Evolutionary conservation across 2,888 invertebrate species (phyloP).

Genomic region (Agrotis exclamationis): DNA sequence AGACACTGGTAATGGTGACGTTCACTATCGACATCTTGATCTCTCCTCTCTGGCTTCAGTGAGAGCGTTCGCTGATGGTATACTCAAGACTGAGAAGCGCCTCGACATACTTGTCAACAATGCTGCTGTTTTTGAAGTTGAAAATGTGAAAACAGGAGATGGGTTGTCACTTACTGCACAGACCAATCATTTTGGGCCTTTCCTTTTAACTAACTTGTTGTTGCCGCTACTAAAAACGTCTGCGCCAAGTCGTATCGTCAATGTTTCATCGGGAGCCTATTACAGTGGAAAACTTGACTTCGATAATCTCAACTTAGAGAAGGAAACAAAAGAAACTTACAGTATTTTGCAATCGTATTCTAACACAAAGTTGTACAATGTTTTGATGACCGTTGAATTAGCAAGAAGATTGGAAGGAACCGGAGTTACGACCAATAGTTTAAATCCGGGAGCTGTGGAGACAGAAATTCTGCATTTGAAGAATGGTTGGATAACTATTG

Average conservation of each 20-base stretch:
- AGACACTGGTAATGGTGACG: conserved; percentile 74
- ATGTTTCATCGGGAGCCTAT: conserved; percentile 79
- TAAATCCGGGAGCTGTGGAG: conserved; percentile 94
- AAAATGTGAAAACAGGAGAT: conserved; percentile 89
- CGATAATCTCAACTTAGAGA: conserved; percentile 75
- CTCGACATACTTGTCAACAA: conserved; percentile 92
- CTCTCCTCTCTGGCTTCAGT: conserved; percentile 89
- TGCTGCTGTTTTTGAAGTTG: conserved; percentile 87
- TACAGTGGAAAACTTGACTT: conserved; percentile 72
- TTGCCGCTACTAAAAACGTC: conserved; percentile 84
- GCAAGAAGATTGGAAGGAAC: conserved; percentile 93
- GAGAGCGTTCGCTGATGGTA: conserved; percentile 91
- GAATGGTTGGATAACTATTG: conserved; percentile 59
- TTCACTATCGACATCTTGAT: conserved; percentile 86
- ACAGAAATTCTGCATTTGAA: conserved; percentile 90
- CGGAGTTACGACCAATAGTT: conserved; percentile 94
- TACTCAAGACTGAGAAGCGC: conserved; percentile 87
- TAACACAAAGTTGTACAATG: conserved; percentile 94
- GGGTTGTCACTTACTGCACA: conserved; percentile 92
- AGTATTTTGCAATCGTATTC: conserved; percentile 59
- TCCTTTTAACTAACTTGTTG: conserved; percentile 92
- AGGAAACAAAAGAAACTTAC: conserved; percentile 64
- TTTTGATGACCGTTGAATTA: neutral
- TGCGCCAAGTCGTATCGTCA: conserved; percentile 82
- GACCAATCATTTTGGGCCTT: conserved; percentile 92